Evolutionary conservation across 2,888 invertebrate species (phyloP), one percentile per base, ranked within the genome.

Genomic region (Zelleria hepariella): DNA sequence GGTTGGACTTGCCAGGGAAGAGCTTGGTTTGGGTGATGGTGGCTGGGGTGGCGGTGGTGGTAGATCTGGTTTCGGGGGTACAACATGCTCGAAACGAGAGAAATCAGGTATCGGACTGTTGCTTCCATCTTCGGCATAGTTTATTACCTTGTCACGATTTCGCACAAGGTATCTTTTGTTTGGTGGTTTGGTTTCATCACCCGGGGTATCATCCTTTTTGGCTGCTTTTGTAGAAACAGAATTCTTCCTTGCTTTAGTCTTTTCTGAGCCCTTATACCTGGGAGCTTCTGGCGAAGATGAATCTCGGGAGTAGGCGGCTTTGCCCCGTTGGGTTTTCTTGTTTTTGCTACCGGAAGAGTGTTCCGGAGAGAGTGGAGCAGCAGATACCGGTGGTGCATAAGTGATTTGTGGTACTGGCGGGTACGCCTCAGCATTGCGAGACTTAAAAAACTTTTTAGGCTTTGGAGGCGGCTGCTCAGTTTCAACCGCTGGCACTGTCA

Each of bases 361-460:
- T 68, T 89, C 86, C 55, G 88, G 87, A 48, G 89, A 87, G 21
- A 86, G 70, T 48, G 89, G 83, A 59, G 84, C 83, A 61, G 82
- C 82, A 62, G 84, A 74, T 64, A 81, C 83, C 54, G 88, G 86
- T 59, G 89, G 88, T 61, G 89, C 89, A 76, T 88, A 89, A 48
- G 85, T 87, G 54, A 88, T 88, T 66, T 88, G 89, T 64, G 89
- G 89, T 62, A 88, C 85, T 63, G 85, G 81, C 61, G 91, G 91
- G 62, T 90, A 90, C 2, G 90, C 85, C 65, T 92, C 92, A 21
- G 92, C 90, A 80, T 94, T 95, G 58, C 95, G 93, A 73, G 95
- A 96, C 76, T 96, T 96, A 77, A 96, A 96, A 80, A 96, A 96
- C 77, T 96, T 96, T 75, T 96, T 95, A 53, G 96, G 96, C 77